phyloP scores from a whole-genome alignment of 2,797 vertebrate genomes.

The Sphaeramia orbicularis region DNA sequence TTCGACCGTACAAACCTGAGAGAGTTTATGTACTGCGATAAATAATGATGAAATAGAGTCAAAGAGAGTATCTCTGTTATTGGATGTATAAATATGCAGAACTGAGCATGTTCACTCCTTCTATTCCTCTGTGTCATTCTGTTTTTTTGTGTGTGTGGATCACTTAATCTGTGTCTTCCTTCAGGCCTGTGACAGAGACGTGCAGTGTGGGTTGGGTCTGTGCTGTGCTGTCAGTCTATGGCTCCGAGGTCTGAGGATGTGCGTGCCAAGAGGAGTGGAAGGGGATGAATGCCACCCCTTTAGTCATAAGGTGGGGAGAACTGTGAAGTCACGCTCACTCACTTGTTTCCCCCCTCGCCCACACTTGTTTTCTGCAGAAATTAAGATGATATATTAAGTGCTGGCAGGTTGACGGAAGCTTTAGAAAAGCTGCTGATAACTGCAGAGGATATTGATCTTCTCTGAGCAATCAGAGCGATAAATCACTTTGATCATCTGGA shows the following conservation, averaged over 20 bases:
- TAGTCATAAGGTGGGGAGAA: slow-evolving; percentile 90
- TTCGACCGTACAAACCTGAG: slow-evolving; percentile 26
- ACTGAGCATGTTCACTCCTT: slow-evolving; percentile 9
- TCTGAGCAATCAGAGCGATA: slow-evolving; percentile 55
- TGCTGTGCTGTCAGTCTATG: slow-evolving; percentile 95
- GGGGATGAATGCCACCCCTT: slow-evolving; percentile 93
- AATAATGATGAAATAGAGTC: slow-evolving; percentile 19
- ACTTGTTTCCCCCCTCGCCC: slow-evolving; percentile 1
- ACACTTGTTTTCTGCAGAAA: slow-evolving; percentile 16
- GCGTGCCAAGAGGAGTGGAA: slow-evolving; percentile 89
- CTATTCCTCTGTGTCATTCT: background rate
- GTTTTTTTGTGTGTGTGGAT: background rate
- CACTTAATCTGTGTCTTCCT: slow-evolving; percentile 35
- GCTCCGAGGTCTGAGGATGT: slow-evolving; percentile 92
- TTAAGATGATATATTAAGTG: slow-evolving; percentile 51
- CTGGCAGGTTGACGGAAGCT: slow-evolving; percentile 58
- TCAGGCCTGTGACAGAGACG: slow-evolving; percentile 91
- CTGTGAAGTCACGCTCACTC: background rate
- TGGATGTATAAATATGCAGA: slow-evolving; percentile 21
- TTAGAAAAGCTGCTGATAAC: slow-evolving; percentile 76
- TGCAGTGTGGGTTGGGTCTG: slow-evolving; percentile 89
- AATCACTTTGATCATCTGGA: slow-evolving; percentile 64
- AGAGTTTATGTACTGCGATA: slow-evolving; percentile 4
- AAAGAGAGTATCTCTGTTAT: slow-evolving; percentile 15
- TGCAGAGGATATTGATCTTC: slow-evolving; percentile 75